phyloP scores from a whole-genome alignment of 2,888 invertebrate genomes.

The Apotomis betuletana region DNA sequence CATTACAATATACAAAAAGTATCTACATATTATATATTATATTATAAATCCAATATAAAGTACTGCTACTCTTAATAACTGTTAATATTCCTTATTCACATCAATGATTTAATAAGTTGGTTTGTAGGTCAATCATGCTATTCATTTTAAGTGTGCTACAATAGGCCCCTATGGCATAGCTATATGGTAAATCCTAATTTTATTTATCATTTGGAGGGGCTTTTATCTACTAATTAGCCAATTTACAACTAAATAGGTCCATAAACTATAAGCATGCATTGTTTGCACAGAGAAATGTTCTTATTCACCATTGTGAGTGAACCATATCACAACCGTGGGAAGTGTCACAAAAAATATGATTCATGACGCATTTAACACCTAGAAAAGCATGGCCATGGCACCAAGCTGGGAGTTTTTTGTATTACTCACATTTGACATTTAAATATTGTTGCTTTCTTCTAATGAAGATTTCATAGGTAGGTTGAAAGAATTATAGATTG shows the following conservation, averaged over 20 bases:
- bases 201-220: background rate
- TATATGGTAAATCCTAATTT: background rate
- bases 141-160: slow-evolving; percentile 17
- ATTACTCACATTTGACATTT: background rate
- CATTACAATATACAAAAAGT: background rate
- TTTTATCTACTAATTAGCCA: slow-evolving; percentile 1
- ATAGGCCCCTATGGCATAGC: slow-evolving; percentile 25
- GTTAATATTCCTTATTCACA: slow-evolving; percentile 15
- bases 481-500: background rate
- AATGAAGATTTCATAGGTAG: background rate
- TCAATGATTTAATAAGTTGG: slow-evolving; percentile 21
- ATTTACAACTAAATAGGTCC: slow-evolving; percentile 1
- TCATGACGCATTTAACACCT: background rate
- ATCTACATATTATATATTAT: too few species aligned
- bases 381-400: background rate
- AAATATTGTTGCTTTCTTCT: too few species aligned
- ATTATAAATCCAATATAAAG: too few species aligned
- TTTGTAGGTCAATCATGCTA: slow-evolving; percentile 30
- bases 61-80: background rate
- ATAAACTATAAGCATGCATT: background rate
- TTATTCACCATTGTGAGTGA: slow-evolving; percentile 1
- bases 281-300: background rate
- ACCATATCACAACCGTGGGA: background rate
- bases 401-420: background rate
- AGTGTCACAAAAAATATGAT: background rate